A percentile compares a stretch with the other conserved stretches of the same genome.
Conservation (phyloP, 2,797 vertebrate species). For the Sebastes ruberrimus region DNA sequence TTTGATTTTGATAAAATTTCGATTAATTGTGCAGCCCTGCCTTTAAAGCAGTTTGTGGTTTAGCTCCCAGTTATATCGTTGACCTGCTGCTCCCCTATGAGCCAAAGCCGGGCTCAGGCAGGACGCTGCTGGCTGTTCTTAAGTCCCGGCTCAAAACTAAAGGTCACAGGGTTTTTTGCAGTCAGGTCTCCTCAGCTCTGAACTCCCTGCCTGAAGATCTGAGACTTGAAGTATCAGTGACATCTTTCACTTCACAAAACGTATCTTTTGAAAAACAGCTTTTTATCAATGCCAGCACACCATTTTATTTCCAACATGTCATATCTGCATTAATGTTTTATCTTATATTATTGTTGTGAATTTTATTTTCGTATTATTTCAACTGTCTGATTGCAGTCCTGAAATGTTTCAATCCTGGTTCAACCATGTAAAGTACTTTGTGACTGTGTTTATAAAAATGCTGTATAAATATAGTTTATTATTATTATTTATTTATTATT, state of each 20-base stretch:
- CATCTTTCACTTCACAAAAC: background rate
- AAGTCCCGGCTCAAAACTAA: too few species aligned
- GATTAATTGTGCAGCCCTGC: too few species aligned
- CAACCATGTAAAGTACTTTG: background rate
- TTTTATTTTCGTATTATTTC: background rate
- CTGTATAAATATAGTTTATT: background rate
- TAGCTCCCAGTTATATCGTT: too few species aligned
- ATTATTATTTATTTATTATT: background rate
- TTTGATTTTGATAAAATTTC: too few species aligned
- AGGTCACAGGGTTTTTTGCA: background rate
- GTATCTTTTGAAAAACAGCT: background rate
- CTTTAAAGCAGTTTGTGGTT: too few species aligned
- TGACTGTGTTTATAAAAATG: background rate
- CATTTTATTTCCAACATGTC: too few species aligned
- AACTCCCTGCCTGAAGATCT: background rate
- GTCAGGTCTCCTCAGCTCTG: background rate
- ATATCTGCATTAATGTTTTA: background rate
- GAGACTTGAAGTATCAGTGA: background rate
- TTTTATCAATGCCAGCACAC: background rate
- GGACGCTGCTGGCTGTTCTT: too few species aligned
- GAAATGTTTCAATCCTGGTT: background rate
- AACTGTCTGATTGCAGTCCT: background rate
- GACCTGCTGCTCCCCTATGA: too few species aligned
- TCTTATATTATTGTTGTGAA: background rate
- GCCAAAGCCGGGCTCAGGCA: too few species aligned